Percentiles rank a stretch among this genome's conserved stretches.
These are phyloP conservation scores for Drusus annulatus DNA, from an alignment of 1,140 invertebrate genomes.

Conservation along the genomic window DNA sequence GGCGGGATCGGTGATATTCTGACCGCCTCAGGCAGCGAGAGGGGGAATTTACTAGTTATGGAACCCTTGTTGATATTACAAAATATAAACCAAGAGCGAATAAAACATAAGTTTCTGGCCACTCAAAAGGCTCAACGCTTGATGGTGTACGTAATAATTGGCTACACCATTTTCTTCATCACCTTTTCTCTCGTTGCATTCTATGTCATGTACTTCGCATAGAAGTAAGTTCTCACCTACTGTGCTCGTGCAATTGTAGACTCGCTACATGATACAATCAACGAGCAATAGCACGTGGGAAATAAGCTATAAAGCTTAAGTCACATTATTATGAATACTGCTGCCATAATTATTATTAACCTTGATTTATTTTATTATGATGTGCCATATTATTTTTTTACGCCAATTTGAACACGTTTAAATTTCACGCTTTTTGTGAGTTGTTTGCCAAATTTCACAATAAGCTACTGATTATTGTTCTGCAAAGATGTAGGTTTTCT, in stretches of 20 bases:
- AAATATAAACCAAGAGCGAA: constrained; percentile 56
- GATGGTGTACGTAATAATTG: constrained; percentile 52
- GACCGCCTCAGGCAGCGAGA: constrained; percentile 36
- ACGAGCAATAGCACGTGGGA: not conserved
- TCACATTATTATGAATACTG: not conserved
- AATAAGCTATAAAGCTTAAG: not conserved
- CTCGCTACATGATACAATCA: not conserved
- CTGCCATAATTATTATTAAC: constrained; percentile 6
- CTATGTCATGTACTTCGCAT: constrained; percentile 52
- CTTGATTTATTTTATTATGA: not conserved
- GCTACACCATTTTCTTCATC: constrained; percentile 54
- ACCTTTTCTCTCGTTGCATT: constrained; percentile 52
- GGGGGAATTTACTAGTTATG: constrained; percentile 55
- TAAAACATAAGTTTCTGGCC: constrained; percentile 49
- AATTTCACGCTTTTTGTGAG: not conserved
- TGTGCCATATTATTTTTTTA: not conserved
- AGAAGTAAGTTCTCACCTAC: not conserved
- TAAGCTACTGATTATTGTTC: not conserved
- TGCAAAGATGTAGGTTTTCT: not conserved
- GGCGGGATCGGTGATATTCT: constrained; percentile 45
- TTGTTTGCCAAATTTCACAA: not conserved
- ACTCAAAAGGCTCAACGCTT: constrained; percentile 52
- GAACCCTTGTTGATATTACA: constrained; percentile 55
- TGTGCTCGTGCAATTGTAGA: not conserved
- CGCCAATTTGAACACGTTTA: not conserved